phyloP scores from a whole-genome alignment of 2,113 vertebrate species.

The Equus przewalskii region DNA sequence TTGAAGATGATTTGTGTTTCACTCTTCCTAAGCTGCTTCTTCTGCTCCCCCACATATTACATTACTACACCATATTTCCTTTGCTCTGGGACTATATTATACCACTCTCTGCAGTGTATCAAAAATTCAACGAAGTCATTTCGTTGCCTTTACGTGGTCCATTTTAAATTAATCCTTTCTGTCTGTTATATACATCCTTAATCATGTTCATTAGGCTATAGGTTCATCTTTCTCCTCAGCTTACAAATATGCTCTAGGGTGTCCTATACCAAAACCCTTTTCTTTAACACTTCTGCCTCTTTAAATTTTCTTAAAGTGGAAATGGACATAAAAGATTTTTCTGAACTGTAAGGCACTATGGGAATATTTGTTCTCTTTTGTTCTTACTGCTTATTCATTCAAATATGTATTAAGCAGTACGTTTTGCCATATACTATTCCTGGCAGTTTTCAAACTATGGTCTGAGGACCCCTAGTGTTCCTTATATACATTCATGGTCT shows the following conservation, averaged over 20 bases:
- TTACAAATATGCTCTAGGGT: background rate
- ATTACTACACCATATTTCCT: background rate
- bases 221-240: background rate
- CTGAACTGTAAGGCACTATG: background rate
- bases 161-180: background rate
- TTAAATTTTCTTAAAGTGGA: background rate
- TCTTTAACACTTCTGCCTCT: background rate
- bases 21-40: background rate
- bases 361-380: background rate
- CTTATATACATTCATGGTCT: background rate
- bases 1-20: constrained; percentile 18
- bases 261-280: background rate
- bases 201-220: background rate
- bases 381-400: background rate
- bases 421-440: background rate
- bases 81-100: background rate
- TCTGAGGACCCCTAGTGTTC: background rate
- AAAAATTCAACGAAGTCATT: background rate
- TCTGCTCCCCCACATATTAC: background rate
- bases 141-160: background rate
- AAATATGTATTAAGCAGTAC: background rate
- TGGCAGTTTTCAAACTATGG: background rate
- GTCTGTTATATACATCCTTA: background rate
- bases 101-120: background rate
- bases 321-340: background rate